Conservation (phyloP, 2,113 vertebrate genomes). For the Merops nubicus region DNA sequence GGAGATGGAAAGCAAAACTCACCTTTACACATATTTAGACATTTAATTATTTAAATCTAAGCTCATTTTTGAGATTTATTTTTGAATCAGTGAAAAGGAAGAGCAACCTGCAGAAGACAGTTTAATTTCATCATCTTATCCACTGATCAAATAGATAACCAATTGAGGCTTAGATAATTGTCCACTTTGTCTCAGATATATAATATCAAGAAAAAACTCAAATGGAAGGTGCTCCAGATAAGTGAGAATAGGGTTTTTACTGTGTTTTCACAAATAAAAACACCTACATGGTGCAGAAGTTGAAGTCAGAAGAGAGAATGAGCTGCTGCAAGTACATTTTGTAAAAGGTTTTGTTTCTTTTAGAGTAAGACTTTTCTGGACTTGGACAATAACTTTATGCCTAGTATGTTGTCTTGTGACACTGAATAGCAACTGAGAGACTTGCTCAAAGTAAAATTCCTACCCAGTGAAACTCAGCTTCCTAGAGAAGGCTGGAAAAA, state of each 20-base stretch:
- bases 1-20: not conserved
- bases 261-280: not conserved
- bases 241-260: not conserved
- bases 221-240: not conserved
- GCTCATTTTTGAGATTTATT: not conserved
- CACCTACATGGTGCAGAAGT: not conserved
- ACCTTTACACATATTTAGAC: not conserved
- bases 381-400: not conserved
- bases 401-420: not conserved
- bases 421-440: not conserved
- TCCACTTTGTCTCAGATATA: not conserved
- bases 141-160: not conserved
- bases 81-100: not conserved
- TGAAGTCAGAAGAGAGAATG: not conserved
- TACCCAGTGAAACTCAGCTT: not conserved
- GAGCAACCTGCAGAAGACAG: fast-evolving
- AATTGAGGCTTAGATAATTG: not conserved
- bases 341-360: not conserved
- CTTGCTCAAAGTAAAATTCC: not conserved
- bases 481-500: not conserved
- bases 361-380: not conserved
- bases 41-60: not conserved
- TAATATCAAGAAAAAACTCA: not conserved
- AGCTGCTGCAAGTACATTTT: not conserved
- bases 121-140: not conserved